These are phyloP conservation scores for Punctoribates punctum DNA, from an alignment of 2,888 invertebrate species.

Conservation along the genomic window DNA sequence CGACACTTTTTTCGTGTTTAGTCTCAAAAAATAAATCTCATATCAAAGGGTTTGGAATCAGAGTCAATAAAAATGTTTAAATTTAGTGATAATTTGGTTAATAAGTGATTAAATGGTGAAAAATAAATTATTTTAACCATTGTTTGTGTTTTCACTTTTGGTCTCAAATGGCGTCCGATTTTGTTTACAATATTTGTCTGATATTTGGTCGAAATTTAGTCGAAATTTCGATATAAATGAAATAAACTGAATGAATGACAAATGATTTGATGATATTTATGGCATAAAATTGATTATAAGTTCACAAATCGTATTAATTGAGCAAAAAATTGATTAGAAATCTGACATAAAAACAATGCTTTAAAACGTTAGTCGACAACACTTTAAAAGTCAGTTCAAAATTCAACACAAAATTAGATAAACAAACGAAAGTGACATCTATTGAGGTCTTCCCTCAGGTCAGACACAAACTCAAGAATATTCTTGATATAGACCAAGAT, in stretches of 20 bases:
- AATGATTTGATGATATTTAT: too few relatives aligned
- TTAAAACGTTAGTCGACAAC: not conserved
- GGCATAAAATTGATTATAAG: too few relatives aligned
- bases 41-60: not conserved
- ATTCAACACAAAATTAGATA: not conserved
- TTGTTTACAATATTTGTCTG: not conserved
- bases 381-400: not conserved
- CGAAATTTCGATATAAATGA: too few relatives aligned
- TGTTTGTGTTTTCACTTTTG: not conserved
- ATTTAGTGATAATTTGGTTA: not conserved
- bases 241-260: too few relatives aligned
- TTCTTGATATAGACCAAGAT: too few relatives aligned
- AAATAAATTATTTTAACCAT: not conserved
- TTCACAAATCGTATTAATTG: not conserved
- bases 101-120: not conserved
- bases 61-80: not conserved
- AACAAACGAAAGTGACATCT: conserved; percentile 17
- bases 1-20: too few relatives aligned
- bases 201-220: not conserved
- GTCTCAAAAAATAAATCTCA: too few relatives aligned
- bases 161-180: conserved; percentile 17
- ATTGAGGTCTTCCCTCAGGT: not conserved
- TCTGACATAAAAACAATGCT: not conserved
- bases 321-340: conserved; percentile 8
- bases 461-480: too few relatives aligned